Conservation (phyloP, 1,140 invertebrate genomes). For the Cepaea nemoralis region DNA sequence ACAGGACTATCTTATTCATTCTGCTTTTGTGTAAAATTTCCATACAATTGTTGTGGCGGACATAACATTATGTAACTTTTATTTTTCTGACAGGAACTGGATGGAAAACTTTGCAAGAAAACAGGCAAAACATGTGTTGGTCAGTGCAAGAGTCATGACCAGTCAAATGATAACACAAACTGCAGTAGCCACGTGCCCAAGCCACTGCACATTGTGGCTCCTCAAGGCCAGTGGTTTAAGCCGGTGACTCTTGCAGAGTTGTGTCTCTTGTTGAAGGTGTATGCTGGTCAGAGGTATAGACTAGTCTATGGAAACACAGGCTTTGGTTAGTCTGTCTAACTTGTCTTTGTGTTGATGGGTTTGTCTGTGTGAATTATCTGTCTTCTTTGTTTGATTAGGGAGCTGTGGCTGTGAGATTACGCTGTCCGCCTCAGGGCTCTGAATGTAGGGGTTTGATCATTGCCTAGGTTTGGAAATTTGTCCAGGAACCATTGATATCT, state of each 20-base stretch:
- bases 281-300: slow-evolving; percentile 50
- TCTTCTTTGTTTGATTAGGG: no score
- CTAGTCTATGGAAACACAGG: slow-evolving; percentile 61
- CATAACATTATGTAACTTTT: no score
- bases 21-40: no score
- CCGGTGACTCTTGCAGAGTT: slow-evolving; percentile 54
- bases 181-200: background rate
- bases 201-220: slow-evolving; percentile 53
- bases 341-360: no score
- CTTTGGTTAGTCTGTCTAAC: slow-evolving; percentile 49
- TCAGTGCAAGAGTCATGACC: slow-evolving; percentile 40
- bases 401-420: no score
- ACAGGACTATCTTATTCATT: no score
- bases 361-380: no score
- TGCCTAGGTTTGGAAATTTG: no score
- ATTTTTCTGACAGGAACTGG: slow-evolving; percentile 49
- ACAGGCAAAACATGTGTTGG: slow-evolving; percentile 55
- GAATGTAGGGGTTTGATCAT: no score
- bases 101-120: slow-evolving; percentile 54
- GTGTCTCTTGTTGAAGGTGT: slow-evolving; percentile 49
- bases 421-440: no score
- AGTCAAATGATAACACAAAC: background rate
- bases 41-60: no score
- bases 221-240: slow-evolving; percentile 58
- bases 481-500: no score